Evolutionary conservation across 1,140 invertebrate genomes (phyloP).

Genomic region (Drosophila nigromelanica): DNA sequence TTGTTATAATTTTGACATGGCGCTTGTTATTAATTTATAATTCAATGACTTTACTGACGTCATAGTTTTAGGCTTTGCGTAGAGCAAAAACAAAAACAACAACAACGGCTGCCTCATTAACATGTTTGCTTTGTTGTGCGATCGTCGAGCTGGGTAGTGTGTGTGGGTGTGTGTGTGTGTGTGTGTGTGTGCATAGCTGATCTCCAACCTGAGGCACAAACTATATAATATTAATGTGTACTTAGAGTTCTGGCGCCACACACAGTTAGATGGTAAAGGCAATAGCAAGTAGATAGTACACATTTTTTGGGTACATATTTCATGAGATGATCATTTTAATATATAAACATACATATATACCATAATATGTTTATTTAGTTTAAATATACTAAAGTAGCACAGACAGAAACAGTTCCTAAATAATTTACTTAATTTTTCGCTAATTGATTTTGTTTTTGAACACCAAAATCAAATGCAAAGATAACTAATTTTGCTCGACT

Average conservation of each 20-base stretch:
- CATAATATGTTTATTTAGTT: no score
- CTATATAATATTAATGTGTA: not conserved
- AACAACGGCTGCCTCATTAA: constrained; percentile 43
- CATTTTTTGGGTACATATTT: not conserved
- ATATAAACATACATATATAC: no score
- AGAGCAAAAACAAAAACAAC: constrained; percentile 27
- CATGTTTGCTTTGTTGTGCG: constrained; percentile 57
- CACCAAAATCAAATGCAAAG: no score
- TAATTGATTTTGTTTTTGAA: no score
- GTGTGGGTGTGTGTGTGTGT: constrained; percentile 34
- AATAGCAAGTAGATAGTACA: not conserved
- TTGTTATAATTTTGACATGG: constrained; percentile 70
- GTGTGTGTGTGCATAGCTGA: constrained; percentile 29
- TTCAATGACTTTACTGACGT: constrained; percentile 81
- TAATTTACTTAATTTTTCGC: no score
- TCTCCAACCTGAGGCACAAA: constrained; percentile 18
- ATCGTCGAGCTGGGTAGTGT: constrained; percentile 24
- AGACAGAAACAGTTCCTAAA: no score
- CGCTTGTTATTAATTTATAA: constrained; percentile 72
- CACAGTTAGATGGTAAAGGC: not conserved
- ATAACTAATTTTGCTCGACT: no score
- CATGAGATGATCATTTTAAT: not conserved
- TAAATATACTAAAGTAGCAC: no score
- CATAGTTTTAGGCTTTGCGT: constrained; percentile 69
- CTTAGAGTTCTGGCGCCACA: constrained; percentile 17